Conservation (phyloP, 2,888 invertebrate genomes). For the Sipha maydis region DNA sequence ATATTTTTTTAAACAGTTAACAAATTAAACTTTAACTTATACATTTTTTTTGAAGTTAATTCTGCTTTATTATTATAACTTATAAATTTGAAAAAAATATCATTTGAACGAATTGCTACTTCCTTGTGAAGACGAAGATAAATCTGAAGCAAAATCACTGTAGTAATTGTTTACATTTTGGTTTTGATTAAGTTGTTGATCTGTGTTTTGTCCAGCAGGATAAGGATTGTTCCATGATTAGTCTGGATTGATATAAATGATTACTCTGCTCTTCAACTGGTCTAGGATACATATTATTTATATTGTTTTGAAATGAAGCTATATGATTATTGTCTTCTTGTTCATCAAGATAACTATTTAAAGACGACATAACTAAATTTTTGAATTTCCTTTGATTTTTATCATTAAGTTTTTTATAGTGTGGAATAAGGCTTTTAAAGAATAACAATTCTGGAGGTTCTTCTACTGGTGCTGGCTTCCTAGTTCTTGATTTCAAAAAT, state of each 20-base stretch:
- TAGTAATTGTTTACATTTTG: conserved; percentile 8
- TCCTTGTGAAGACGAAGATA: conserved; percentile 8
- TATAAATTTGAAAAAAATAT: conserved; percentile 3
- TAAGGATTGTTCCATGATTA: not conserved
- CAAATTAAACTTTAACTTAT: too few species aligned
- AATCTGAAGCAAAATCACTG: conserved; percentile 15
- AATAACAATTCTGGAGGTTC: conserved; percentile 31
- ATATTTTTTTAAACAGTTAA: not conserved
- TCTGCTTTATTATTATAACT: not conserved
- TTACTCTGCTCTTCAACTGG: conserved; percentile 15
- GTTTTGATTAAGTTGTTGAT: conserved; percentile 8
- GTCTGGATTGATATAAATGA: conserved; percentile 12
- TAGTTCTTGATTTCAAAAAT: not conserved
- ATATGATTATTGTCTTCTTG: conserved; percentile 10
- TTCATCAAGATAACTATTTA: conserved; percentile 15
- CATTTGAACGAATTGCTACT: conserved; percentile 8
- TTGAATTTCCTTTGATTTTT: too few species aligned
- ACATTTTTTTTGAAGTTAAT: not conserved
- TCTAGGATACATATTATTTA: not conserved
- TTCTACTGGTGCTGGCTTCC: conserved; percentile 22
- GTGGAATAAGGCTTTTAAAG: conserved; percentile 30
- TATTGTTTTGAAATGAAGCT: conserved; percentile 12
- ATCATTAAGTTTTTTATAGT: conserved; percentile 32
- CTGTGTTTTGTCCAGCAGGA: conserved; percentile 12
- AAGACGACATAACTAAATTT: too few species aligned